These are phyloP conservation scores for Spilarctia lutea DNA, from an alignment of 2,888 invertebrate genomes.

Conservation along the genomic window DNA sequence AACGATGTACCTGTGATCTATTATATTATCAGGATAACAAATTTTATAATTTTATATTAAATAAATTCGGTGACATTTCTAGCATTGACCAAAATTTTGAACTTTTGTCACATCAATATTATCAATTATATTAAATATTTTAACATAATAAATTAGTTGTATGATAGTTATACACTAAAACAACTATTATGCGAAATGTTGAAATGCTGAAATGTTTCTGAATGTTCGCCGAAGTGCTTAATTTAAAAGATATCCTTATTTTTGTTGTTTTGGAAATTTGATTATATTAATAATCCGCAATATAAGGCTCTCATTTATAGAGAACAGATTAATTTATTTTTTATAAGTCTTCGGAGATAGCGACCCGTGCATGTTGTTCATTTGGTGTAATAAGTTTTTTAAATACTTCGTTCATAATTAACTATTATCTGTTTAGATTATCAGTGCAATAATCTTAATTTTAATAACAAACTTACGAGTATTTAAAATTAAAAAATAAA, in stretches of 20 bases:
- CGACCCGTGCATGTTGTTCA: conserved; percentile 18
- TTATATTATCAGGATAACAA: conserved; percentile 47
- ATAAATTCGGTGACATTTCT: conserved; percentile 43
- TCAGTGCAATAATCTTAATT: background rate
- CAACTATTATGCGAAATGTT: background rate
- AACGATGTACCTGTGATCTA: conserved; percentile 54
- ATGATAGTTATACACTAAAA: background rate
- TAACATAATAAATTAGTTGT: too few relatives aligned
- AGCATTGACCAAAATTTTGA: conserved; percentile 27
- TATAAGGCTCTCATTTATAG: conserved; percentile 69
- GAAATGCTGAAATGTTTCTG: conserved; percentile 46
- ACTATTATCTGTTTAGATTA: background rate
- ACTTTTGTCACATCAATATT: background rate
- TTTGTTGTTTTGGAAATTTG: conserved; percentile 44
- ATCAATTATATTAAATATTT: too few relatives aligned
- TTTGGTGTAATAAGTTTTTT: background rate
- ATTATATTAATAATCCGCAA: conserved; percentile 56
- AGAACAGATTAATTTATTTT: conserved; percentile 50
- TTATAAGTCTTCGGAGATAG: conserved; percentile 45
- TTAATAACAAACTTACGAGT: background rate
- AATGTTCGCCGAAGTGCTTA: conserved; percentile 45
- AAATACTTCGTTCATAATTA: background rate
- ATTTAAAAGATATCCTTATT: conserved; percentile 39
- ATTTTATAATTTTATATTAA: conserved; percentile 27
- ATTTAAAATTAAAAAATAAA: too few relatives aligned